Conservation (phyloP, 2,888 invertebrate species). For the Drosophila demipolita region DNA sequence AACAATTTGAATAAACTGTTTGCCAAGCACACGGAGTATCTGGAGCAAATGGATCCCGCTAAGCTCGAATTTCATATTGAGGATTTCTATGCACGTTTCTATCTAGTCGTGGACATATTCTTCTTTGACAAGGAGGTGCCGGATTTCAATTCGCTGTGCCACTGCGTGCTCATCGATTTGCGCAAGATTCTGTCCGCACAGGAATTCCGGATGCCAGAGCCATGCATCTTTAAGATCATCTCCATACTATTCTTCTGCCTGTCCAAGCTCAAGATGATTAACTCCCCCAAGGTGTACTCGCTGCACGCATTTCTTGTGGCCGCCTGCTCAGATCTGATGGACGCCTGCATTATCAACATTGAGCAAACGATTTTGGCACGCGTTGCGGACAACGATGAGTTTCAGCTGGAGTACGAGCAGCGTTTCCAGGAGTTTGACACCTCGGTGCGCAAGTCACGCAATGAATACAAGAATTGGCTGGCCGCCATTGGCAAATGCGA, state of each 20-base stretch:
- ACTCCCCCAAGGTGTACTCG: slow-evolving; percentile 92
- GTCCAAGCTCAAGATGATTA: slow-evolving; percentile 89
- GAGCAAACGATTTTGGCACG: slow-evolving; percentile 83
- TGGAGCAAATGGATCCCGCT: slow-evolving; percentile 86
- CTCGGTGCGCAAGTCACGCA: slow-evolving; percentile 83
- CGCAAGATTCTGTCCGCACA: slow-evolving; percentile 90
- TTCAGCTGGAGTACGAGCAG: slow-evolving; percentile 80
- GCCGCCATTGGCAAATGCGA: slow-evolving; percentile 81
- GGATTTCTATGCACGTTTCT: slow-evolving; percentile 86
- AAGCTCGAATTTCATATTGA: slow-evolving; percentile 85
- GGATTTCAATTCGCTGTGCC: slow-evolving; percentile 89
- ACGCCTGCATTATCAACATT: slow-evolving; percentile 86
- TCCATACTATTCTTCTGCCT: slow-evolving; percentile 93
- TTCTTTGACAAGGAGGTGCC: slow-evolving; percentile 86
- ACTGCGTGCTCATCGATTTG: slow-evolving; percentile 89
- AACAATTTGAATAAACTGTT: slow-evolving; percentile 92
- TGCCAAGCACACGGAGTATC: slow-evolving; percentile 88
- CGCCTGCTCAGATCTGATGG: slow-evolving; percentile 87
- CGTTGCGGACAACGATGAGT: slow-evolving; percentile 82
- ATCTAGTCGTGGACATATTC: slow-evolving; percentile 86
- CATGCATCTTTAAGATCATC: slow-evolving; percentile 92
- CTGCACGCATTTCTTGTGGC: slow-evolving; percentile 94
- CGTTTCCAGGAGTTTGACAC: slow-evolving; percentile 83
- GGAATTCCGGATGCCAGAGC: slow-evolving; percentile 86
- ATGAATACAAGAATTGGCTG: slow-evolving; percentile 83